Conservation (phyloP, 2,888 invertebrate genomes). For the Nymphalis c-album region DNA sequence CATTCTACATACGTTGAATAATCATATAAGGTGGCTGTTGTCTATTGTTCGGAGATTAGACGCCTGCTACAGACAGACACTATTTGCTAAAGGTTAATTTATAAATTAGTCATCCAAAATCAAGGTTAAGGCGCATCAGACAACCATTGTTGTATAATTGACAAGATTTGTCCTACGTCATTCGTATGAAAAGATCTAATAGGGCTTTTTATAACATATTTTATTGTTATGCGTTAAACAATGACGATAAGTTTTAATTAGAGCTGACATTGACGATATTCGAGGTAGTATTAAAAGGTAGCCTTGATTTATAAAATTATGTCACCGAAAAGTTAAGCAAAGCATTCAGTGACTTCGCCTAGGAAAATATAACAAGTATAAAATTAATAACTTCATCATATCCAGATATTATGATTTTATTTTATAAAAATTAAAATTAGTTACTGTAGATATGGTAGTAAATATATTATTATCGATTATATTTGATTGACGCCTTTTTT, state of each 20-base stretch:
- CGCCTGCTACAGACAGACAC: constrained; percentile 37
- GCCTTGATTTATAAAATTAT: neutral
- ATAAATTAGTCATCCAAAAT: constrained; percentile 40
- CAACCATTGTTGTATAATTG: constrained; percentile 27
- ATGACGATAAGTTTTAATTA: constrained; percentile 1
- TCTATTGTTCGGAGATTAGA: constrained; percentile 27
- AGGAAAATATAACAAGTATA: too few species aligned
- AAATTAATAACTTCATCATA: too few species aligned
- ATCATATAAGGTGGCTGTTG: constrained; percentile 16
- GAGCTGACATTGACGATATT: constrained; percentile 1
- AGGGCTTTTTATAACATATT: neutral
- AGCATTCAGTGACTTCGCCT: too few species aligned
- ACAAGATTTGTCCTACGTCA: constrained; percentile 33
- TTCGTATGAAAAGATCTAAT: constrained; percentile 29
- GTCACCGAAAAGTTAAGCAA: neutral
- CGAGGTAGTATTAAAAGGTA: constrained; percentile 4
- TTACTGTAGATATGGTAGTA: too few species aligned
- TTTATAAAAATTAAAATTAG: too few species aligned
- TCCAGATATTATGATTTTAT: too few species aligned
- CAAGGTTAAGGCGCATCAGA: constrained; percentile 32
- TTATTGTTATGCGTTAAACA: neutral
- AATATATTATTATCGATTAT: too few species aligned
- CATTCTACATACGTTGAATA: neutral
- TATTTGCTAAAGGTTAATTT: constrained; percentile 45
- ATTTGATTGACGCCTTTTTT: too few species aligned